These are phyloP conservation scores for Eupithecia subfuscata DNA, from an alignment of 2,888 invertebrate species.

Conservation along the genomic window DNA sequence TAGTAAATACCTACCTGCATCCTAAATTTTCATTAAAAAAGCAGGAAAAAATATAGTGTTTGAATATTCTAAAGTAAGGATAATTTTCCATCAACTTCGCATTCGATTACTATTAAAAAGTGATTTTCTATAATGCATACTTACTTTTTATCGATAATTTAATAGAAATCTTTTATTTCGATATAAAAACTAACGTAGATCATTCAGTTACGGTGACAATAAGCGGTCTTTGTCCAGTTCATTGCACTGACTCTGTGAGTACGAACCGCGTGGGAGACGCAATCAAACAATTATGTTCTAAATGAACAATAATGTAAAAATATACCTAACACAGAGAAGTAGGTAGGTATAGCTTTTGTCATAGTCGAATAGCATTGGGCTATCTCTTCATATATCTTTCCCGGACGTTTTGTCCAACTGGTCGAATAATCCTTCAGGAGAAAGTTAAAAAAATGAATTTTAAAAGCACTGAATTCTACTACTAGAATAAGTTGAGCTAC, in stretches of 20 bases:
- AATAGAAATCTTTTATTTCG: neutral
- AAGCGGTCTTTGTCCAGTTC: slow-evolving; percentile 5
- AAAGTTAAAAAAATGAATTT: no score
- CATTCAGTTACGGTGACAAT: neutral
- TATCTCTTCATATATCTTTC: neutral
- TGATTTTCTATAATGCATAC: no score
- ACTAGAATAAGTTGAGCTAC: no score
- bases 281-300: slow-evolving; percentile 5
- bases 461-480: no score
- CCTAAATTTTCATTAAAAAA: no score
- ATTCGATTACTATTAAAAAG: no score
- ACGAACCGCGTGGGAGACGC: neutral
- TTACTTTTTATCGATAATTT: neutral
- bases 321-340: neutral
- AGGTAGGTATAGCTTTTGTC: neutral
- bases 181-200: neutral
- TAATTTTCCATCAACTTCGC: no score
- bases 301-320: neutral
- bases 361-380: neutral
- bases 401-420: neutral
- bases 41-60: no score
- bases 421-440: neutral
- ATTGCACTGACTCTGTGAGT: neutral
- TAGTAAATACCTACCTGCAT: no score
- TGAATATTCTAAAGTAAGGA: no score